Evolutionary conservation across 2,113 vertebrate genomes (phyloP).

Genomic region (Polypterus senegalus): DNA sequence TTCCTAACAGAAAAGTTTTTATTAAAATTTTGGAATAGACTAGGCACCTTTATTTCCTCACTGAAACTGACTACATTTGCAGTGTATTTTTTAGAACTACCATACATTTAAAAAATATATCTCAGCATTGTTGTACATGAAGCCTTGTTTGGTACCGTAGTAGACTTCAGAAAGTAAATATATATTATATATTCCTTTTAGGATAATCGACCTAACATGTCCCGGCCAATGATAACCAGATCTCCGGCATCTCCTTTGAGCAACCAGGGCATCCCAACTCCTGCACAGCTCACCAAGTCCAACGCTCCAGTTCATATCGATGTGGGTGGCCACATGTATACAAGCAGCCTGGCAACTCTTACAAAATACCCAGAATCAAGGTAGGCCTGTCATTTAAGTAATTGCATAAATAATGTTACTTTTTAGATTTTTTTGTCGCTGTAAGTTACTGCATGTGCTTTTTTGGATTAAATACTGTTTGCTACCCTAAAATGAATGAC

Average conservation of each 20-base stretch:
- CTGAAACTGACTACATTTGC: no score
- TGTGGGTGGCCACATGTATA: slow-evolving; percentile 97
- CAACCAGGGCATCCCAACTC: slow-evolving; percentile 94
- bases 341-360: slow-evolving; percentile 95
- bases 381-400: slow-evolving; percentile 42
- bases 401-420: not conserved
- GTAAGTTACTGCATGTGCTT: slow-evolving; percentile 20
- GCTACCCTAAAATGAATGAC: slow-evolving; percentile 2
- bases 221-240: slow-evolving; percentile 93
- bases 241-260: slow-evolving; percentile 94
- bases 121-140: no score
- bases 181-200: slow-evolving; percentile 26
- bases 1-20: no score
- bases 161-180: no score
- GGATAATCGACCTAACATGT: slow-evolving; percentile 97
- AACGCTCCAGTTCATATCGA: slow-evolving; percentile 94
- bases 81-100: no score
- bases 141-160: no score
- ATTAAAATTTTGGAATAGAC: no score
- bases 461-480: slow-evolving; percentile 11
- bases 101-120: no score
- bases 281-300: slow-evolving; percentile 96
- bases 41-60: no score
- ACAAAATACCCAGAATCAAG: slow-evolving; percentile 86
- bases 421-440: slow-evolving; percentile 26